Base-by-base conservation (phyloP, 2,113 vertebrate genomes). In the Miniopterus natalensis region DNA sequence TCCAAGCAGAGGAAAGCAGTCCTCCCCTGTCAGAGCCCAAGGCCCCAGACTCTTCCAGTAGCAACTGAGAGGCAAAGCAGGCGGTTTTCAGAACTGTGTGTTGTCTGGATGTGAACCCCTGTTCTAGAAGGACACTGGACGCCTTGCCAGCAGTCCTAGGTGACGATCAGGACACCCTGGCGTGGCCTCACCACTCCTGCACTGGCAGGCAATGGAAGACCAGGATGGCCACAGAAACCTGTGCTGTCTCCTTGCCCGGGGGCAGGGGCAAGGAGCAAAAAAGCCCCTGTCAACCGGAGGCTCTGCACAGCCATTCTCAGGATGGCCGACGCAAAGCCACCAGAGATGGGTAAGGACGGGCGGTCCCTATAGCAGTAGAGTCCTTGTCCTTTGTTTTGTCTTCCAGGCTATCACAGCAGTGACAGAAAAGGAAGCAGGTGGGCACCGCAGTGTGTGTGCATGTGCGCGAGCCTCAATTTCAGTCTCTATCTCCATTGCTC, bases 11-110 rank as follows among this genome's bases (percentile, higher is more conserved):
- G 2, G 31, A 9, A 13, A 55, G 31, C 4, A 31, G 0, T 12
- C 9, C 0, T 59, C 25, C 45, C 45, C 70, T 27, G 25, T 18
- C 1, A 17, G 23, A 0, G 10, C 29, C 47, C 51, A 20, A 18
- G 2, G 6, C 3, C 9, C 59, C 49, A 6, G 0, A 0, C 1
- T 7, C 10, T 61, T 12, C n/a, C 15, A 18, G 47, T 14, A 27
- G 14, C 31, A 40, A 79, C 14, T 25, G 49, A 71, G 57, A 49
- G 5, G 5, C 29, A 63, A 61, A 27, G 15, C 4, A 79, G n/a
- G 23, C 5, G 0, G 70, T 17, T 66, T 40, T 27, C n/a, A 59
- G 88, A 7, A 40, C 45, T 1, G 2, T 55, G 17, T 18, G n/a
- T 45, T 12, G 53, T 36, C 55, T 31, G 23, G 63, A n/a, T 47